These are phyloP conservation scores for Embiotoca jacksoni DNA, from an alignment of 2,113 vertebrate genomes.

Conservation along the genomic window DNA sequence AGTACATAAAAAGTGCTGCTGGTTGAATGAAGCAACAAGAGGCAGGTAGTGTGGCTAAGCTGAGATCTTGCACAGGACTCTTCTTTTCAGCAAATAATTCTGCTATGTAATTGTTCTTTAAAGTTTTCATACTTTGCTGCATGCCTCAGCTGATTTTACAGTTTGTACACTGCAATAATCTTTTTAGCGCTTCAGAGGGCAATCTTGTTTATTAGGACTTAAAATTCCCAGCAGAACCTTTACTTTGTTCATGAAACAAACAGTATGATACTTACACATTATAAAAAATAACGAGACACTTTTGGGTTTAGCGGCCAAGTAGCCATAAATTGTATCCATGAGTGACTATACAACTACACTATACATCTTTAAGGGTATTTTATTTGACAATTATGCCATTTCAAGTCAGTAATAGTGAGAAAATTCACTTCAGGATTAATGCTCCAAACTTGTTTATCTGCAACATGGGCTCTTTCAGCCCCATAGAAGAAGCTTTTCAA, in stretches of 20 bases:
- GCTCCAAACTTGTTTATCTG: conserved; percentile 66
- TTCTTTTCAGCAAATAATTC: conserved; percentile 42
- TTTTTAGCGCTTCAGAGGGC: conserved; percentile 32
- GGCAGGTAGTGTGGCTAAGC: conserved; percentile 28
- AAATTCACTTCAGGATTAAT: conserved; percentile 30
- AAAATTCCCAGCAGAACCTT: conserved; percentile 8
- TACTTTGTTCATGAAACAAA: conserved; percentile 20
- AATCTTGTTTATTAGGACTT: conserved; percentile 14
- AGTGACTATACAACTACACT: neutral
- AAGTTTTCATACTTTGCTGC: conserved; percentile 35
- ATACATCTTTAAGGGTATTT: neutral
- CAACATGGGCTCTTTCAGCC: conserved; percentile 35
- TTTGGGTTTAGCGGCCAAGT: conserved; percentile 6
- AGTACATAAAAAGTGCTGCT: conserved; percentile 42
- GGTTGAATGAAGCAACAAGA: conserved; percentile 44
- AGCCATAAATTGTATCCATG: neutral
- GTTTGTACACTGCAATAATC: conserved; percentile 23
- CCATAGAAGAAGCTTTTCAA: conserved; percentile 47
- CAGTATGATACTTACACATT: neutral
- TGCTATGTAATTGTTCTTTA: conserved; percentile 36
- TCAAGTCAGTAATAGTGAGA: conserved; percentile 21
- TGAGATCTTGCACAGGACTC: conserved; percentile 43
- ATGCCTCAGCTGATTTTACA: conserved; percentile 43
- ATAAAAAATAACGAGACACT: conserved; percentile 7
- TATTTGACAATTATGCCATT: conserved; percentile 25